Conservation (phyloP, 2,888 invertebrate species). For the Lampropteryx suffumata region DNA sequence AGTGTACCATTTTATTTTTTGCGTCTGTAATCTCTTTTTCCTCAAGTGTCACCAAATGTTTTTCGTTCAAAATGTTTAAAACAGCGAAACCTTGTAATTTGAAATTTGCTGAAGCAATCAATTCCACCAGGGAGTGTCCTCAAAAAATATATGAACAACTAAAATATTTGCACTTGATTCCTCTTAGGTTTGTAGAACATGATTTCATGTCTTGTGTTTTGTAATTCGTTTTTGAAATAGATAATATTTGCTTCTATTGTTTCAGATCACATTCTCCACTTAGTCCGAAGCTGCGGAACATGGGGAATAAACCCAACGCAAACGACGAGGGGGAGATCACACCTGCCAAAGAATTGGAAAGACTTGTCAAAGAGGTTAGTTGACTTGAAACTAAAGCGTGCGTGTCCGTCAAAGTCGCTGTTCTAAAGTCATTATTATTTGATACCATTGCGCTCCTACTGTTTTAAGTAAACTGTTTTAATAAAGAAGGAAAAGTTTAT, state of each 20-base stretch:
- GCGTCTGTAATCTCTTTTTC: background rate
- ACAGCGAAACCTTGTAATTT: conserved; percentile 11
- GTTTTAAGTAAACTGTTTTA: too few species aligned
- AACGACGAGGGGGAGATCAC: conserved; percentile 83
- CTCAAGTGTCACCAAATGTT: background rate
- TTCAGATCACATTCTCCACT: conserved; percentile 85
- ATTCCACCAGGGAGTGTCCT: conserved; percentile 7
- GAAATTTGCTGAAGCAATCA: background rate
- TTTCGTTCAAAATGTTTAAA: conserved; percentile 2
- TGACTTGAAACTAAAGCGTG: background rate
- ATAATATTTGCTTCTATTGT: conserved; percentile 14
- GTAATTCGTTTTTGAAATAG: background rate
- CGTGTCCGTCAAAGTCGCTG: too few species aligned
- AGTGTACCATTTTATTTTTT: too few species aligned
- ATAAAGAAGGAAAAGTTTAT: background rate
- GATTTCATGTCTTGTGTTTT: background rate
- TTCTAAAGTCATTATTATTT: too few species aligned
- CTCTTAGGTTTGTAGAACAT: conserved; percentile 13
- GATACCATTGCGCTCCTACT: too few species aligned
- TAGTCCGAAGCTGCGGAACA: conserved; percentile 82
- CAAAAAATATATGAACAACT: conserved; percentile 16
- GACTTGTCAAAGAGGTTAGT: conserved; percentile 86
- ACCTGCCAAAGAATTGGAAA: conserved; percentile 88
- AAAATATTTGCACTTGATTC: conserved; percentile 18
- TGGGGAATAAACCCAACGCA: conserved; percentile 76